Evolutionary conservation across 2,113 vertebrate genomes (phyloP).

Genomic region (Tenebrosternarchus preto): DNA sequence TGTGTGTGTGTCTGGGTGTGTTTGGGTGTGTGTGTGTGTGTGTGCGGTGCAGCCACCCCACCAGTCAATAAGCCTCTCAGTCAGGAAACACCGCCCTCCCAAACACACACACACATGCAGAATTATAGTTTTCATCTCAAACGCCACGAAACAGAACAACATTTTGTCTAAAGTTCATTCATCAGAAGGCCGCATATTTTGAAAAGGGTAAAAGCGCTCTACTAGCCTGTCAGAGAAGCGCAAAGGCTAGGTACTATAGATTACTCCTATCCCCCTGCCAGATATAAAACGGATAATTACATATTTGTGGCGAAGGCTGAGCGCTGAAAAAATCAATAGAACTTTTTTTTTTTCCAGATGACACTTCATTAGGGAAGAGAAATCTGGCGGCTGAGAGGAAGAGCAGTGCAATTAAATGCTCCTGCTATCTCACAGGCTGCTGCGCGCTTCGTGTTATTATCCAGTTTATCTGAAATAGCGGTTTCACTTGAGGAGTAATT

Average conservation of each 20-base stretch:
- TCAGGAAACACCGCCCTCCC: slow-evolving; percentile 70
- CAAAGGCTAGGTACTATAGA: slow-evolving; percentile 99
- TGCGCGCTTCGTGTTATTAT: slow-evolving; percentile 99
- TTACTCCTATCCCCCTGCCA: slow-evolving; percentile 99
- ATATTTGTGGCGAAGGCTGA: slow-evolving; percentile 99
- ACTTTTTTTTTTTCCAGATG: slow-evolving; percentile 95
- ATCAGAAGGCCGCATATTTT: slow-evolving; percentile 98
- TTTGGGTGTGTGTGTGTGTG: slow-evolving; percentile 30
- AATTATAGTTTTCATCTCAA: slow-evolving; percentile 82
- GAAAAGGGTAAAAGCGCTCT: slow-evolving; percentile 99
- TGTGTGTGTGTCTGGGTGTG: slow-evolving; percentile 52
- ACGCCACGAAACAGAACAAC: slow-evolving; percentile 89
- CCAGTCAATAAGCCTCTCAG: slow-evolving; percentile 59
- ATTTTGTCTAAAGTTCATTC: slow-evolving; percentile 99
- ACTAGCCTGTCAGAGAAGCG: slow-evolving; percentile 94
- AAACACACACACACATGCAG: slow-evolving; percentile 70
- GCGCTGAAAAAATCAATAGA: slow-evolving; percentile 99
- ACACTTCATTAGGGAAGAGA: slow-evolving; percentile 99
- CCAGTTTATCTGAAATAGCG: slow-evolving; percentile 99
- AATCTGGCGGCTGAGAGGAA: slow-evolving; percentile 97
- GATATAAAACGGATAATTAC: slow-evolving; percentile 99
- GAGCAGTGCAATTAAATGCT: slow-evolving; percentile 99
- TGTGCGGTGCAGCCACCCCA: too few relatives aligned
- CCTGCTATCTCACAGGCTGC: slow-evolving; percentile 96
- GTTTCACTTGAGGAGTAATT: slow-evolving; percentile 99